Evolutionary conservation across 2,797 vertebrate species (phyloP).

Genomic region (Poecilia picta): DNA sequence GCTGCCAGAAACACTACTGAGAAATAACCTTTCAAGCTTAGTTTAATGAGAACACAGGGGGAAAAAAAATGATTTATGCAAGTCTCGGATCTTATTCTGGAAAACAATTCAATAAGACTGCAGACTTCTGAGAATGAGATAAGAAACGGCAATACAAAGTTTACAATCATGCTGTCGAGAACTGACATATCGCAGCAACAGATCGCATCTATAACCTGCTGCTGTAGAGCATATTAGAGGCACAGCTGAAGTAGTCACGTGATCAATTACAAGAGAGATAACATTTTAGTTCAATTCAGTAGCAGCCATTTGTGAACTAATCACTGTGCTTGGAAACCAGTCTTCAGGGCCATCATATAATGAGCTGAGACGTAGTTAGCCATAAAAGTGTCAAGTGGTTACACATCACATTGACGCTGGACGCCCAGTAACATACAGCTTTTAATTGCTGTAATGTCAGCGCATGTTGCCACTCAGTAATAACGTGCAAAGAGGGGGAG

Average conservation of each 20-base stretch:
- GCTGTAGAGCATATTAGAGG: constrained; percentile 59
- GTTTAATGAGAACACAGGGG: constrained; percentile 59
- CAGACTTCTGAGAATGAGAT: constrained; percentile 56
- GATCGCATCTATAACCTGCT: constrained; percentile 68
- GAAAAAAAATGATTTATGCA: constrained; percentile 48
- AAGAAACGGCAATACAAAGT: constrained; percentile 58
- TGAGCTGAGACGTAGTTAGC: constrained; percentile 59
- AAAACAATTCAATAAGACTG: constrained; percentile 61
- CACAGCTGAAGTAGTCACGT: constrained; percentile 38
- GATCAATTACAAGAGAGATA: constrained; percentile 67
- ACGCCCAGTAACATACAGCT: constrained; percentile 35
- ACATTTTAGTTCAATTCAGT: constrained; percentile 66
- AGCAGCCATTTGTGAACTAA: constrained; percentile 70
- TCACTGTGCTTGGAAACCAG: constrained; percentile 66
- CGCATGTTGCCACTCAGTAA: constrained; percentile 30
- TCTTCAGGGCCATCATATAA: constrained; percentile 73
- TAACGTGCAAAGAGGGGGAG: not conserved
- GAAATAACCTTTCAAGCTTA: constrained; percentile 53
- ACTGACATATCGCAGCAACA: constrained; percentile 65
- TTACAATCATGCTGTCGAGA: constrained; percentile 62
- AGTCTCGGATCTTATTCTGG: constrained; percentile 54
- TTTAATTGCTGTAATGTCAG: constrained; percentile 43
- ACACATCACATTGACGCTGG: constrained; percentile 57
- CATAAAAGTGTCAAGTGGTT: constrained; percentile 74
- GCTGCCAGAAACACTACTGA: constrained; percentile 41